Conservation (phyloP, 2,888 invertebrate genomes). For the Zeuzera pyrina region DNA sequence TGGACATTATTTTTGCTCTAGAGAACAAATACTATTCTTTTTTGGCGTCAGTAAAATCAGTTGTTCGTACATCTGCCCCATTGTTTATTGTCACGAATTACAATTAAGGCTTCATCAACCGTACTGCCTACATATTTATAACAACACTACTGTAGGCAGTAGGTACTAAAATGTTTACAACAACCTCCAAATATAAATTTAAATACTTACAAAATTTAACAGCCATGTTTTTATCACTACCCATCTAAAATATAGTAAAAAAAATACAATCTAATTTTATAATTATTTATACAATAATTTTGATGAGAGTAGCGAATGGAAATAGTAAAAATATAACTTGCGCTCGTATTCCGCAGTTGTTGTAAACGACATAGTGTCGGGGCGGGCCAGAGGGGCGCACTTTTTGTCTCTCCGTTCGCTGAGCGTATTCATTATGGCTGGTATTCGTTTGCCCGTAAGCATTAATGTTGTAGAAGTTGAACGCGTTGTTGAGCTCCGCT, state of each 20-base stretch:
- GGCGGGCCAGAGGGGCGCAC: slow-evolving; percentile 58
- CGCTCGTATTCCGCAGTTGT: slow-evolving; percentile 16
- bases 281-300: slow-evolving; percentile 23
- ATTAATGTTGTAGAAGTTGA: slow-evolving; percentile 47
- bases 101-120: not conserved
- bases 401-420: slow-evolving; percentile 57
- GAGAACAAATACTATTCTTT: too few species aligned
- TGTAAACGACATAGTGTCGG: slow-evolving; percentile 46
- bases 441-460: slow-evolving; percentile 34
- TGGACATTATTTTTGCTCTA: too few species aligned
- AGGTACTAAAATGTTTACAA: slow-evolving; percentile 48
- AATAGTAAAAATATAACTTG: not conserved
- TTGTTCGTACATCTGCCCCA: too few species aligned
- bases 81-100: too few species aligned
- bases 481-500: slow-evolving; percentile 48
- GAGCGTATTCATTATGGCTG: slow-evolving; percentile 50
- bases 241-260: slow-evolving; percentile 21
- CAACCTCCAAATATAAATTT: slow-evolving; percentile 54
- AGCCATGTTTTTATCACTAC: slow-evolving; percentile 65
- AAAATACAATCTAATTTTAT: not conserved
- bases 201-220: slow-evolving; percentile 55
- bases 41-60: too few species aligned
- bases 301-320: slow-evolving; percentile 17
- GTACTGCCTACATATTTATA: slow-evolving; percentile 14
- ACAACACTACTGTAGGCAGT: slow-evolving; percentile 44